Evolutionary conservation across 2,888 invertebrate species (phyloP), one percentile per base, ranked within the genome.

Genomic region (Phrixothrix hirtus): DNA sequence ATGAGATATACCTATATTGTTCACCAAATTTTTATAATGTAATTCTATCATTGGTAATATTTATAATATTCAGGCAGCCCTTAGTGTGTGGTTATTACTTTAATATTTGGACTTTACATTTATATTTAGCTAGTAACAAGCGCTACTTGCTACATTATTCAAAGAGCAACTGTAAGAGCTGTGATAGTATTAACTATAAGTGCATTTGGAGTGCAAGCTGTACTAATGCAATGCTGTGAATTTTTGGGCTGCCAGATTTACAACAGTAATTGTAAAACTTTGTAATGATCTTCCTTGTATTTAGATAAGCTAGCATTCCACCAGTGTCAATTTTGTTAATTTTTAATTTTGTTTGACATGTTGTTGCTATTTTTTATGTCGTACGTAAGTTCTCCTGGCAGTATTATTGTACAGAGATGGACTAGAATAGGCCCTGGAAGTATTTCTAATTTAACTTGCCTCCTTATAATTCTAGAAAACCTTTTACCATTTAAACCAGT

Each of bases 131-230:
- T 30, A 46, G 29, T 42, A 29, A 39, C 36, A 37, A 42, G 48
- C 48, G 48, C 31, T 38, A 62, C 3, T 21, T 21, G 21, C 21
- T 21, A 21, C 60, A 62, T 69, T 69, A 63, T 68, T 60, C 61
- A 48, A 53, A 65, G 71, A 69, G 72, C 70, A 70, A 70, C 70
- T 70, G 68, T 67, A 68, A 75, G 74, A 75, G 76, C 76, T 76
- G 76, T 76, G 76, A 76, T 76, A 76, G 75, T 72, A 66, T 70
- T 61, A 61, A 63, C 65, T 65, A 61, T 61, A 65, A 65, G 64
- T 65, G 62, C 63, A 58, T 54, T 62, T 50, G 65, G 64, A 63
- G 60, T 63, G 61, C 43, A 56, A 57, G 39, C 60, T 62, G 62
- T 60, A n/a, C n/a, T n/a, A 60, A 62, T 60, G 59, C 21, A 41